phyloP scores from a whole-genome alignment of 2,797 vertebrate species.

The Pseudochaenichthys georgianus region DNA sequence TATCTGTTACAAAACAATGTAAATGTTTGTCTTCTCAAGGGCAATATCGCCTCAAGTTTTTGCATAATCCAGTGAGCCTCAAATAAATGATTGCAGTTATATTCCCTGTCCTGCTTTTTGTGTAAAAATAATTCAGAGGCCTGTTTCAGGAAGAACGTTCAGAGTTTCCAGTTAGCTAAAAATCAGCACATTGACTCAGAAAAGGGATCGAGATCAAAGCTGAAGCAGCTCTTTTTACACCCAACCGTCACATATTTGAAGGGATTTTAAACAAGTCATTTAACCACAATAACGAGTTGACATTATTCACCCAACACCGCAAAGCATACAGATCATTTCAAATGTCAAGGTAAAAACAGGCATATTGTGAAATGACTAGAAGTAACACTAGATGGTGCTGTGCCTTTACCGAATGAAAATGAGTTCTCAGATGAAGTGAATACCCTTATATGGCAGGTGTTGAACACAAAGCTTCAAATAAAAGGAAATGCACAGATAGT shows the following conservation, averaged over 20 bases:
- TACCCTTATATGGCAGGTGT: not conserved
- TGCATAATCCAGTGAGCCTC: conserved; percentile 21
- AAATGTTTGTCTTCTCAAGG: conserved; percentile 19
- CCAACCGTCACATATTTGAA: not conserved
- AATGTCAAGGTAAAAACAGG: too few species aligned
- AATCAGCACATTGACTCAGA: not conserved
- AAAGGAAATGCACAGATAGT: not conserved
- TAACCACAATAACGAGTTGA: not conserved
- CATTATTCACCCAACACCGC: not conserved
- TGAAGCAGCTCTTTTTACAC: too few species aligned
- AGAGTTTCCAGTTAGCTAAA: not conserved
- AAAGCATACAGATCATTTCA: not conserved
- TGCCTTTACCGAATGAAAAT: conserved; percentile 6
- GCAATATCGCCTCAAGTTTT: conserved; percentile 25
- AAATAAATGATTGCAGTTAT: conserved; percentile 65
- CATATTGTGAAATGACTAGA: not conserved
- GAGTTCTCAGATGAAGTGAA: not conserved
- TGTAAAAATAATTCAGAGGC: not conserved
- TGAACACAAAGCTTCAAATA: not conserved
- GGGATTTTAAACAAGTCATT: not conserved
- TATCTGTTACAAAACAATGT: conserved; percentile 1
- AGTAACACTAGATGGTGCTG: conserved; percentile 65
- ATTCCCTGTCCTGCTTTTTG: not conserved
- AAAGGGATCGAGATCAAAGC: not conserved
- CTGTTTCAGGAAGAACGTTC: not conserved